Conservation (phyloP, 2,888 invertebrate species). For the Hipparchia semele region DNA sequence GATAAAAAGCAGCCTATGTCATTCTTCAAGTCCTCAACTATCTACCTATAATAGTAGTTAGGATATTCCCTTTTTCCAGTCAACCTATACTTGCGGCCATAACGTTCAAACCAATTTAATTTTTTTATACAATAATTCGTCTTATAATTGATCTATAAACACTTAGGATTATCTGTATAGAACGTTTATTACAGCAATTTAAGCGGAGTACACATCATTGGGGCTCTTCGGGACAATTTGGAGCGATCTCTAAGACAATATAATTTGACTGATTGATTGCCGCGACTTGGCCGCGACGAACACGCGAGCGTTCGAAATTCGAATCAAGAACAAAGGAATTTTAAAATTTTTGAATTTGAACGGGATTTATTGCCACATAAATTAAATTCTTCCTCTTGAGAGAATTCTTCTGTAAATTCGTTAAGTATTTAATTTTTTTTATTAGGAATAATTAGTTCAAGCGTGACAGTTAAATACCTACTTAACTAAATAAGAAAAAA, state of each 20-base stretch:
- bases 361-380: conserved; percentile 32
- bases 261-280: conserved; percentile 80
- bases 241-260: conserved; percentile 74
- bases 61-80: too few relatives aligned
- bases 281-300: conserved; percentile 56
- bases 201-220: conserved; percentile 46
- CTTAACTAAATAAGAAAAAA: not conserved
- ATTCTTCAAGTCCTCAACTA: too few relatives aligned
- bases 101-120: conserved; percentile 4
- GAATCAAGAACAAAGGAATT: conserved; percentile 39
- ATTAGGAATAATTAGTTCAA: too few relatives aligned
- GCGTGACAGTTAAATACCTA: too few relatives aligned
- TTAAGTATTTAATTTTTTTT: not conserved
- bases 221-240: conserved; percentile 62
- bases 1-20: too few relatives aligned
- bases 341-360: conserved; percentile 31
- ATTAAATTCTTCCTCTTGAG: conserved; percentile 17
- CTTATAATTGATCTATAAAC: conserved; percentile 33
- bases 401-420: not conserved
- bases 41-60: too few relatives aligned
- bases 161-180: conserved; percentile 35
- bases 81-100: not conserved
- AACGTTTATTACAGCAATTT: conserved; percentile 57
- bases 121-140: conserved; percentile 9
- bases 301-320: conserved; percentile 49